Percentiles rank a stretch among this genome's conserved stretches.
These are phyloP conservation scores for Myiozetetes cayanensis DNA, from an alignment of 2,113 vertebrate species.

Conservation along the genomic window DNA sequence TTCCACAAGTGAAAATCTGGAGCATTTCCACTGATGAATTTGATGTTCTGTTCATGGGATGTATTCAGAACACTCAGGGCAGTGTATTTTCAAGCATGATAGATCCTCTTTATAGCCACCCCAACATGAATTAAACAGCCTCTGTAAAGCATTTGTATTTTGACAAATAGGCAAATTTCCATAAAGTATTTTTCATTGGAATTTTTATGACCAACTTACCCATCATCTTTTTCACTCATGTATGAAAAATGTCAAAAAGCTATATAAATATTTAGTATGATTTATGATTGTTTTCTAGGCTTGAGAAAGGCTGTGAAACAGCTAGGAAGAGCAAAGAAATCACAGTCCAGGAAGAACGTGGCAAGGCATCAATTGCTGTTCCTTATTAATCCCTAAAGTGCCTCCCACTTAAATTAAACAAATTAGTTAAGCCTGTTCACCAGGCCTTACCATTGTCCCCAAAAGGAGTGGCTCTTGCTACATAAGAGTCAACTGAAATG, in stretches of 20 bases:
- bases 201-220: slow-evolving; percentile 48
- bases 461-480: slow-evolving; percentile 9
- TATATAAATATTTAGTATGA: slow-evolving; percentile 52
- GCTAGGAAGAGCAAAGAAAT: slow-evolving; percentile 39
- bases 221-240: neutral
- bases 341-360: slow-evolving; percentile 20
- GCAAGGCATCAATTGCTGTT: slow-evolving; percentile 57
- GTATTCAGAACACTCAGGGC: neutral
- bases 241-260: slow-evolving; percentile 52
- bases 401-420: slow-evolving; percentile 22
- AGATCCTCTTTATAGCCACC: neutral
- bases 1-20: neutral
- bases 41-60: neutral
- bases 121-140: neutral
- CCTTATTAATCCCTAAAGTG: slow-evolving; percentile 50
- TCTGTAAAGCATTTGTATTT: slow-evolving; percentile 2
- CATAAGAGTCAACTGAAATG: neutral
- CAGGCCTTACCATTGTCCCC: neutral
- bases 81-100: neutral
- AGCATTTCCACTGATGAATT: neutral
- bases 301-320: slow-evolving; percentile 41
- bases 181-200: slow-evolving; percentile 30
- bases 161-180: slow-evolving; percentile 33
- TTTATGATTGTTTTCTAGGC: slow-evolving; percentile 55
- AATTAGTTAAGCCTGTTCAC: slow-evolving; percentile 35